A percentile compares a stretch with the other conserved stretches of the same genome.
These are phyloP conservation scores for Bombycilla garrulus DNA, from an alignment of 2,113 vertebrate genomes.

Conservation along the genomic window DNA sequence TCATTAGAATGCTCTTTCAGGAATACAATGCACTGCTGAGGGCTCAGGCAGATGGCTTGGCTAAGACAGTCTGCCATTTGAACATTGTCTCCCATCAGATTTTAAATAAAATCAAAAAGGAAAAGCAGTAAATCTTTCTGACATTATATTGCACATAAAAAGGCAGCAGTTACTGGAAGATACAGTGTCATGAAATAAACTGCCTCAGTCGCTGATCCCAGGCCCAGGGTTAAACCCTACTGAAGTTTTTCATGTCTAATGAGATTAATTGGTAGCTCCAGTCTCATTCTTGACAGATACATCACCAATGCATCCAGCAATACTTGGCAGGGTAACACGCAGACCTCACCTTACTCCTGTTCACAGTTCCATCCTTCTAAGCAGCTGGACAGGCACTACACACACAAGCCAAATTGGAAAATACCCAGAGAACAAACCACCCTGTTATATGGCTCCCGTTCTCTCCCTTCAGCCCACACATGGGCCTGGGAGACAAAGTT, in stretches of 20 bases:
- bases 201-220: not conserved
- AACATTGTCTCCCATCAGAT: not conserved
- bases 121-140: not conserved
- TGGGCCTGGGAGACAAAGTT: not conserved
- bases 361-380: not conserved
- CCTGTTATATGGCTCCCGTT: not conserved
- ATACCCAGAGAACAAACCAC: not conserved
- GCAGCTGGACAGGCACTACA: not conserved
- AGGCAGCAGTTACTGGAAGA: not conserved
- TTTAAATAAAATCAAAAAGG: not conserved
- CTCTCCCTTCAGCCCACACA: not conserved
- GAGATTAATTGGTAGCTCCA: not conserved
- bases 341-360: not conserved
- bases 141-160: not conserved
- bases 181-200: not conserved
- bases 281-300: not conserved
- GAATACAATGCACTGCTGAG: not conserved
- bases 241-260: not conserved
- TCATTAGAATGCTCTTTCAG: not conserved
- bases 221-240: not conserved
- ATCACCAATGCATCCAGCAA: not conserved
- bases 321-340: not conserved
- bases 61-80: not conserved
- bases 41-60: constrained; percentile 41
- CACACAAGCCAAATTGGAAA: not conserved